phyloP scores from a whole-genome alignment of 2,113 vertebrate species.

The Neofelis nebulosa region DNA sequence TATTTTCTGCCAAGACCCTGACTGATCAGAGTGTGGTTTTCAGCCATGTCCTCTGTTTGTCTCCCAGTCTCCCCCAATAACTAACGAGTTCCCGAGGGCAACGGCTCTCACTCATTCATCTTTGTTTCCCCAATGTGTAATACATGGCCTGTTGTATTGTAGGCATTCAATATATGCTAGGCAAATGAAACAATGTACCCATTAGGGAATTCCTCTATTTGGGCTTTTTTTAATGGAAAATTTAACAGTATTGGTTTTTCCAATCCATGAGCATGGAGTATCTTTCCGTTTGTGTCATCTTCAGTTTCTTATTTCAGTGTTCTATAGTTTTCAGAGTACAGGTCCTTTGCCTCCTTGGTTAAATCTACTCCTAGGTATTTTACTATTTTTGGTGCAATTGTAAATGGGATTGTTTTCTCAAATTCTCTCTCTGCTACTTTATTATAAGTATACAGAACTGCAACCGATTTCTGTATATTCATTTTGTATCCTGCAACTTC shows the following conservation, averaged over 20 bases:
- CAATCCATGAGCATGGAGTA: not conserved
- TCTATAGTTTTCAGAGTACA: not conserved
- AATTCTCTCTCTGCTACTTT: not conserved
- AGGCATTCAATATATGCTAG: not conserved
- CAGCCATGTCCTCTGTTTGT: not conserved
- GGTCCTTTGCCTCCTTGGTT: not conserved
- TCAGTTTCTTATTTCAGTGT: not conserved
- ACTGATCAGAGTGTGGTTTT: not conserved
- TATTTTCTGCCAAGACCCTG: not conserved
- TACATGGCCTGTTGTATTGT: too few relatives aligned
- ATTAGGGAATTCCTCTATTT: not conserved
- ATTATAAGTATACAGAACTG: not conserved
- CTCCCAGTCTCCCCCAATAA: not conserved
- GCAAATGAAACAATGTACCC: not conserved
- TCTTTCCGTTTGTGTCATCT: not conserved
- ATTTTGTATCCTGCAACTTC: not conserved
- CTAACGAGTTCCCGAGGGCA: not conserved
- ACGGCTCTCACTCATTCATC: not conserved
- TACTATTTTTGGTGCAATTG: not conserved
- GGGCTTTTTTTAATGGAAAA: not conserved
- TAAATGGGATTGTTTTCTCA: not conserved
- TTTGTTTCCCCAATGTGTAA: not conserved
- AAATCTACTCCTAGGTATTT: not conserved
- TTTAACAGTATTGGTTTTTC: not conserved
- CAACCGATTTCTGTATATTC: not conserved